phyloP scores from a whole-genome alignment of 2,113 vertebrate genomes.

The Colius striatus region DNA sequence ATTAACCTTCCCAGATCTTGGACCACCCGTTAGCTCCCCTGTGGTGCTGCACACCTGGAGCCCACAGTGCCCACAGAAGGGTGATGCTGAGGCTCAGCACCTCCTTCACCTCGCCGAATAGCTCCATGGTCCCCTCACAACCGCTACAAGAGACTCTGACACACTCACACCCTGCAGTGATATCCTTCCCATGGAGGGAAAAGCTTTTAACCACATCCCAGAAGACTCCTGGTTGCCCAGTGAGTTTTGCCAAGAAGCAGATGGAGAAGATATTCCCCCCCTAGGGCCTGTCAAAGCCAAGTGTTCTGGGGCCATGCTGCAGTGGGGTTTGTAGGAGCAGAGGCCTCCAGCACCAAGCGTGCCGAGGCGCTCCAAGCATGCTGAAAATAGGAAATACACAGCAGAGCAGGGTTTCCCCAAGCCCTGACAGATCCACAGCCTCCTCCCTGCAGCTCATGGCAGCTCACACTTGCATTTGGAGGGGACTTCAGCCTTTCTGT shows the following conservation, averaged over 20 bases:
- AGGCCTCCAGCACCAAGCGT: neutral
- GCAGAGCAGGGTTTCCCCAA: fast-evolving
- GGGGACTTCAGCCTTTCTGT: neutral
- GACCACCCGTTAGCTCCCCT: neutral
- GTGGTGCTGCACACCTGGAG: fast-evolving
- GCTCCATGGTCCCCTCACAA: fast-evolving
- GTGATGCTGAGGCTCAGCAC: neutral
- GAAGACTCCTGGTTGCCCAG: neutral
- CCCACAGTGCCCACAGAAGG: neutral
- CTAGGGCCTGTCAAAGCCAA: neutral
- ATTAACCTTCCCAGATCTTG: neutral
- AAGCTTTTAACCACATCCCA: neutral
- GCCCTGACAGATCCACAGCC: neutral
- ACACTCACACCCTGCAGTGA: neutral
- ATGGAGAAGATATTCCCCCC: neutral
- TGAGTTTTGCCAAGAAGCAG: neutral
- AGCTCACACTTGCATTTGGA: neutral
- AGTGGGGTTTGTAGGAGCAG: neutral
- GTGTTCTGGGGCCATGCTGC: neutral
- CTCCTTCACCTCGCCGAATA: neutral
- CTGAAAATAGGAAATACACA: neutral
- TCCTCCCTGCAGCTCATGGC: neutral
- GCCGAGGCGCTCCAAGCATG: fast-evolving
- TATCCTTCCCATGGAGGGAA: neutral
- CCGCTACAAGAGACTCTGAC: neutral